A percentile compares a stretch with the other conserved stretches of the same genome.
Evolutionary conservation across 2,888 invertebrate species (phyloP).

Genomic region (Volucella bombylans): DNA sequence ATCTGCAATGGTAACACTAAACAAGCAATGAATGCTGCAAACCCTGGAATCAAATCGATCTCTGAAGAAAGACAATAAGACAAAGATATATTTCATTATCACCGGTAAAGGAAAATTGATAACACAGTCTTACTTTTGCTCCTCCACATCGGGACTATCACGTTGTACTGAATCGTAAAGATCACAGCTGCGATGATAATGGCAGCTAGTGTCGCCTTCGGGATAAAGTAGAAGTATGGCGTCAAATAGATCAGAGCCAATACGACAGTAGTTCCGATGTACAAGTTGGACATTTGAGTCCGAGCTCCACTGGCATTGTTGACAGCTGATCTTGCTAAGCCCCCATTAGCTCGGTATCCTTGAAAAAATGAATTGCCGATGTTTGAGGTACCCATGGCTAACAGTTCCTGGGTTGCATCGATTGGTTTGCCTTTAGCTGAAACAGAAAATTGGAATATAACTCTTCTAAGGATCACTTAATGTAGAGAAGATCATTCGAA

Average conservation of each 20-base stretch:
- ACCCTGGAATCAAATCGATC: constrained; percentile 92
- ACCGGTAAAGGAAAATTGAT: neutral
- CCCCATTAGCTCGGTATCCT: constrained; percentile 91
- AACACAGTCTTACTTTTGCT: constrained; percentile 88
- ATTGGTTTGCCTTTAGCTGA: constrained; percentile 89
- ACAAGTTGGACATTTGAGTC: constrained; percentile 91
- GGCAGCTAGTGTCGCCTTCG: constrained; percentile 91
- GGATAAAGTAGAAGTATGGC: constrained; percentile 92
- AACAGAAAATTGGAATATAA: neutral
- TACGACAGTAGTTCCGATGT: constrained; percentile 91
- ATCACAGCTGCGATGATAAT: constrained; percentile 95
- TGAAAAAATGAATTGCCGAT: constrained; percentile 92
- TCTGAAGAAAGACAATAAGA: constrained; percentile 83
- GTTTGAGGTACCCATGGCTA: constrained; percentile 90
- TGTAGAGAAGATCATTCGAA: too few species aligned
- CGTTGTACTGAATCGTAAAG: constrained; percentile 93
- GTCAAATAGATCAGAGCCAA: constrained; percentile 92
- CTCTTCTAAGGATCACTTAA: too few species aligned
- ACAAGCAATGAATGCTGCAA: constrained; percentile 93
- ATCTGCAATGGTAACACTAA: constrained; percentile 92
- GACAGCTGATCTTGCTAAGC: constrained; percentile 92
- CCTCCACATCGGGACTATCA: constrained; percentile 92
- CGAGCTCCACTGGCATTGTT: constrained; percentile 93
- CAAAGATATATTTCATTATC: neutral
- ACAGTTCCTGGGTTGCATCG: constrained; percentile 94